A percentile compares a stretch with the other conserved stretches of the same genome.
These are phyloP conservation scores for Anoplius nigerrimus DNA, from an alignment of 2,888 invertebrate species.

Conservation along the genomic window DNA sequence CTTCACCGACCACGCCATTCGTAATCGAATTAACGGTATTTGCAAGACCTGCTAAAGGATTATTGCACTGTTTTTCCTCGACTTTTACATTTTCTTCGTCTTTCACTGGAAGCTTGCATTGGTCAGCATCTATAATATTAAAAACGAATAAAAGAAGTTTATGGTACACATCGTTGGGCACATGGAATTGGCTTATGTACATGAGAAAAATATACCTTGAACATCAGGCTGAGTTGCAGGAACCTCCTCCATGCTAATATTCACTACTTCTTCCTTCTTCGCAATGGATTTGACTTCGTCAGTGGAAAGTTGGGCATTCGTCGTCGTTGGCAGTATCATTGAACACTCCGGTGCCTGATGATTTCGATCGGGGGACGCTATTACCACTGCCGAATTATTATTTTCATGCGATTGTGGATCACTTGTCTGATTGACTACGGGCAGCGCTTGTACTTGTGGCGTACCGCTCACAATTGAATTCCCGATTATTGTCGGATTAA, in stretches of 20 bases:
- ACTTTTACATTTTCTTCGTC: conserved; percentile 64
- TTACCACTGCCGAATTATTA: conserved; percentile 48
- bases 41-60: conserved; percentile 70
- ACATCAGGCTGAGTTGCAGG: conserved; percentile 38
- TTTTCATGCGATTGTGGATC: conserved; percentile 59
- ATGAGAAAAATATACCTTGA: conserved; percentile 34
- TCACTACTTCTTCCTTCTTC: conserved; percentile 61
- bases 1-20: conserved; percentile 66
- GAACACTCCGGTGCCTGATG: conserved; percentile 59
- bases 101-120: conserved; percentile 58
- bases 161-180: neutral
- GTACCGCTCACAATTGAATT: conserved; percentile 67
- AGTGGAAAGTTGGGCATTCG: conserved; percentile 39
- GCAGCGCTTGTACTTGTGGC: conserved; percentile 65
- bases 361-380: conserved; percentile 58
- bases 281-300: conserved; percentile 52
- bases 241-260: conserved; percentile 47
- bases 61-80: conserved; percentile 71
- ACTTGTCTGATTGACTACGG: conserved; percentile 62
- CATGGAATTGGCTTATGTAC: neutral
- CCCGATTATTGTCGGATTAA: conserved; percentile 68
- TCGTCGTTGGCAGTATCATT: conserved; percentile 61
- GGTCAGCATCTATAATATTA: conserved; percentile 61
- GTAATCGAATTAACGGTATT: conserved; percentile 71
- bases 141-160: neutral